Evolutionary conservation across 2,113 vertebrate genomes (phyloP), one percentile per base, ranked within the genome.

Genomic region (Malurus cyaneus): DNA sequence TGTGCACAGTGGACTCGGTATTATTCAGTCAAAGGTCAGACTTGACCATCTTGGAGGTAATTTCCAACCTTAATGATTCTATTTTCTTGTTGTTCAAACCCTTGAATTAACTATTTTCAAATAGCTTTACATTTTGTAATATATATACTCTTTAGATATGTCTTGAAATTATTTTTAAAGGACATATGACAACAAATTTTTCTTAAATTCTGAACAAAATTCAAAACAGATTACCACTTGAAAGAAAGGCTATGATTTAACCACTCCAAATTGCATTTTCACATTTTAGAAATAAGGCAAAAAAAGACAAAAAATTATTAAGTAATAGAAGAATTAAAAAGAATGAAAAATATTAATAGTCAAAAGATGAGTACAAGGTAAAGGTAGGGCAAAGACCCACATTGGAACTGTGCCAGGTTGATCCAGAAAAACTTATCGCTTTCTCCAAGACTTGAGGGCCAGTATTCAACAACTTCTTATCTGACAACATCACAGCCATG

Each of bases 91-190:
- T n/a, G n/a, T n/a, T n/a, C n/a, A n/a, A n/a, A n/a, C 2, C 5
- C 32, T 50, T 31, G 18, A 86, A 62, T 79, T 62, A 80, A 59
- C 5, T 11, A 60, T 32, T 67, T 74, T 16, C 53, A 89, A 74
- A 32, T 19, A 0, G 3, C 4, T 7, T 52, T 39, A 59, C 2
- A 3, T 62, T 69, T 74, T 54, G 24, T 34, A 65, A 4, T 70
- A 19, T 10, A 53, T 9, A 32, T 39, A 82, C 6, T 23, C 11
- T 36, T 83, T 5, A 65, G 18, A 39, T 46, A 61, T 9, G 14
- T 31, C 5, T 18, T 65, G 23, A 59, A 3, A 3, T 36, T 61
- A 12, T 54, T 62, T 80, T 94, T 52, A 52, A 80, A 47, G 12
- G 7, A 57, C 8, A 29, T 2, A 1, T 21, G 57, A 88, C 94